Evolutionary conservation across 2,888 invertebrate species (phyloP), one percentile per base, ranked within the genome.

Genomic region (Oconnorella tubifera): DNA sequence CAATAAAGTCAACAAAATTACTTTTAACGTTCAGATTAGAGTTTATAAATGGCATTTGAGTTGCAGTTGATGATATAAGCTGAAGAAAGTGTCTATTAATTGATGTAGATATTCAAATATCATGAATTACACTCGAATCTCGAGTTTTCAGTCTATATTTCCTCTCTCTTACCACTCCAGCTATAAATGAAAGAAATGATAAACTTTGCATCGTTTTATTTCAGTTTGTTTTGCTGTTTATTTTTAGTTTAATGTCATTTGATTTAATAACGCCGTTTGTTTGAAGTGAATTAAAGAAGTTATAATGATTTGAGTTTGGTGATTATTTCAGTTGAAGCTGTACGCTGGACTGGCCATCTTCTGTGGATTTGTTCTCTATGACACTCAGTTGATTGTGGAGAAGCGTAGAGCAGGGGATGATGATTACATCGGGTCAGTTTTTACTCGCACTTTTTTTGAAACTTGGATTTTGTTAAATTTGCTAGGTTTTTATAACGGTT

Each of bases 351-450:
- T 98, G 61, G 85, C 89, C 73, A 85, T 94, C 55, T 93, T 97
- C 90, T 95, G 94, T 79, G 94, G 90, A 65, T 98, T 97, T 83
- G 89, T 99, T 19, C 86, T 98, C 70, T 98, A 91, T 78, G 98
- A 98, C 83, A 99, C 98, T n/a, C 97, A 97, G 84, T 84, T 92
- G 72, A 96, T 97, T 73, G 89, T 97, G 75, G 95, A 95, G 83
- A 96, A 96, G 82, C 88, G 89, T 73, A 88, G 92, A 70, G 86
- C 87, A 83, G 96, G 97, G 67, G 94, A 88, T 85, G 90, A 89
- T 80, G 97, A 98, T 84, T 96, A 91, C 81, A 89, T 98, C 72
- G 83, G 83, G n/a, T 84, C 83, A 77, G 73, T 78, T 75, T 33
- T 4, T 33, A 25, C n/a, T 27, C 29, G 10, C 28, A n/a, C n/a